These are phyloP conservation scores for Anorthoa munda DNA, from an alignment of 2,888 invertebrate species.

Conservation along the genomic window DNA sequence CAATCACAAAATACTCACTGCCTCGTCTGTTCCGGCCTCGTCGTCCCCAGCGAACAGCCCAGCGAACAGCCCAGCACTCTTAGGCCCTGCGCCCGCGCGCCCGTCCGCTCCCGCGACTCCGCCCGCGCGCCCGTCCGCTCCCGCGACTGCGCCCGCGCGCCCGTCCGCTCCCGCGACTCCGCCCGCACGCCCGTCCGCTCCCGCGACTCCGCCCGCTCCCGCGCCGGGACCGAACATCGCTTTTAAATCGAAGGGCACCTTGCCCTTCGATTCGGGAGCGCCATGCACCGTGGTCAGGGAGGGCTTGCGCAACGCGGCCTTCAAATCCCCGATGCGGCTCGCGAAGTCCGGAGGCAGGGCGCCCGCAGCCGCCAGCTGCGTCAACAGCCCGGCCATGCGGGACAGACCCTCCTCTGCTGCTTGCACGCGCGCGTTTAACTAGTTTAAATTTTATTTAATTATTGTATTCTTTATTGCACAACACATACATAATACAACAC, in stretches of 20 bases:
- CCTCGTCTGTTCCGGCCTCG: no score
- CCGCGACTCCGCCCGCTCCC: background rate
- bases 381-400: conserved; percentile 54
- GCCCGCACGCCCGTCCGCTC: no score
- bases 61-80: background rate
- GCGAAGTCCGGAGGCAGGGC: conserved; percentile 37
- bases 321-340: conserved; percentile 12
- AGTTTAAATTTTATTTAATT: no score
- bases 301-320: conserved; percentile 4
- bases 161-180: background rate
- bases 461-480: no score
- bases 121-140: background rate
- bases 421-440: conserved; percentile 50
- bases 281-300: background rate
- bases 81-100: background rate
- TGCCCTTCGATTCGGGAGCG: no score
- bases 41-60: no score
- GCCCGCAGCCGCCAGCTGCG: conserved; percentile 45
- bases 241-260: no score
- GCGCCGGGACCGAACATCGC: no score
- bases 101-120: no score
- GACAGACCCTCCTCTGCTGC: conserved; percentile 56
- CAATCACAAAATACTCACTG: background rate
- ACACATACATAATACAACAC: no score
- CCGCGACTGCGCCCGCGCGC: no score